These are phyloP conservation scores for Pontoporia blainvillei DNA, from an alignment of 2,113 vertebrate genomes.

Conservation along the genomic window DNA sequence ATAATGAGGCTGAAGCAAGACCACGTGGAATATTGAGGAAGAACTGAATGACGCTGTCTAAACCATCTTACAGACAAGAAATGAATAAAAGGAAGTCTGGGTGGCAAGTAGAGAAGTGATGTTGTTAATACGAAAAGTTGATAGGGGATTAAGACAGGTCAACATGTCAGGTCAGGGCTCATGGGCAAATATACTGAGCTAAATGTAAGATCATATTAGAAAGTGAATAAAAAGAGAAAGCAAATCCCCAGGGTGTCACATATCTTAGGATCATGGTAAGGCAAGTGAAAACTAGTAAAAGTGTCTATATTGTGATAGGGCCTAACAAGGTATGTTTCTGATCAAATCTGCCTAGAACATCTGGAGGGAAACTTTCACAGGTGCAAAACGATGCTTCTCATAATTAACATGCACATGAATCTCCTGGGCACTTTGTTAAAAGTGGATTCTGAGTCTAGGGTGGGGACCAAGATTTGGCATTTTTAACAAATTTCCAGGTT, in stretches of 20 bases:
- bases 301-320: not conserved
- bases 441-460: not conserved
- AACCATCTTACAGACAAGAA: not conserved
- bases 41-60: not conserved
- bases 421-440: not conserved
- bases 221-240: not conserved
- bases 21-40: slow-evolving; percentile 23
- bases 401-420: not conserved
- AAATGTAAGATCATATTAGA: not conserved
- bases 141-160: not conserved
- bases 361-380: not conserved
- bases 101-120: not conserved
- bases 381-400: not conserved
- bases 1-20: slow-evolving; percentile 36
- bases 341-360: not conserved
- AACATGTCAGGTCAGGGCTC: not conserved
- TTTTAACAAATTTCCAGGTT: slow-evolving; percentile 20
- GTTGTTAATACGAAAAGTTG: not conserved
- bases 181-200: not conserved
- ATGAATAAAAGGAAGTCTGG: slow-evolving; percentile 28
- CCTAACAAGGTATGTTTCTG: not conserved
- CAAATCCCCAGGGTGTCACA: not conserved
- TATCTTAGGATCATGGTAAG: not conserved
- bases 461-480: not conserved
- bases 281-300: not conserved